Evolutionary conservation across 30 jellyfish, hydroid and myxozoan genomes (phyloP).

Genomic region (Calvadosia cruxmelitensis): DNA sequence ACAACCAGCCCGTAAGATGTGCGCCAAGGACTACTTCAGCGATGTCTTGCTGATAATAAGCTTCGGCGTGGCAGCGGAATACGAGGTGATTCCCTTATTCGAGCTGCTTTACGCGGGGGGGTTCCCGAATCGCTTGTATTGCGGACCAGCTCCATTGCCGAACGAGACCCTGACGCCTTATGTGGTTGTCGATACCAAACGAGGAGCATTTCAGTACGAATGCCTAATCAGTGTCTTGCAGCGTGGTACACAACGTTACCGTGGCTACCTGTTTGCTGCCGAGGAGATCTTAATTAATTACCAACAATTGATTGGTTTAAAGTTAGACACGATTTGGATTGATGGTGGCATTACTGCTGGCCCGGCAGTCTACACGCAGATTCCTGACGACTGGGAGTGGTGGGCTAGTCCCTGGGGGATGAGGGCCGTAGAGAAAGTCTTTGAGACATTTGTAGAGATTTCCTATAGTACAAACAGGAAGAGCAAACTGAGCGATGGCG

Average conservation of each 20-base stretch:
- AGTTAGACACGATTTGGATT: constrained; percentile 41
- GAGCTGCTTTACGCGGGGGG: constrained; percentile 74
- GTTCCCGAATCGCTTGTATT: constrained; percentile 44
- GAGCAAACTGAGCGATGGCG: constrained; percentile 65
- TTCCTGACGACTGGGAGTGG: constrained; percentile 84
- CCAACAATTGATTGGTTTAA: constrained; percentile 35
- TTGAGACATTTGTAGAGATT: constrained; percentile 66
- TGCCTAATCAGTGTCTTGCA: constrained; percentile 50
- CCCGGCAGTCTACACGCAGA: constrained; percentile 69
- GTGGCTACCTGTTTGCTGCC: constrained; percentile 70
- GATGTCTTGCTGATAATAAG: constrained; percentile 47
- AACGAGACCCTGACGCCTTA: constrained; percentile 34
- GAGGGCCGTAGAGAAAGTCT: constrained; percentile 84
- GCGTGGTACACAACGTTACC: constrained; percentile 30
- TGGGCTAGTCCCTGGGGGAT: constrained; percentile 98
- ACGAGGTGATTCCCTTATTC: constrained; percentile 76
- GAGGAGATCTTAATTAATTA: constrained; percentile 57
- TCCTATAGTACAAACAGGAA: constrained; percentile 45
- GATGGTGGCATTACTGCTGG: constrained; percentile 38
- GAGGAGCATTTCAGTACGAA: constrained; percentile 91
- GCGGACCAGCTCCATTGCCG: constrained; percentile 48
- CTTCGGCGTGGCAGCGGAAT: constrained; percentile 47
- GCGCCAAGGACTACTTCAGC: constrained; percentile 39
- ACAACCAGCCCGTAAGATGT: neutral
- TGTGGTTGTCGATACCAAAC: constrained; percentile 50